Evolutionary conservation across 2,797 vertebrate species (phyloP), one percentile per base, ranked within the genome.

Genomic region (Nannoperca obscura): DNA sequence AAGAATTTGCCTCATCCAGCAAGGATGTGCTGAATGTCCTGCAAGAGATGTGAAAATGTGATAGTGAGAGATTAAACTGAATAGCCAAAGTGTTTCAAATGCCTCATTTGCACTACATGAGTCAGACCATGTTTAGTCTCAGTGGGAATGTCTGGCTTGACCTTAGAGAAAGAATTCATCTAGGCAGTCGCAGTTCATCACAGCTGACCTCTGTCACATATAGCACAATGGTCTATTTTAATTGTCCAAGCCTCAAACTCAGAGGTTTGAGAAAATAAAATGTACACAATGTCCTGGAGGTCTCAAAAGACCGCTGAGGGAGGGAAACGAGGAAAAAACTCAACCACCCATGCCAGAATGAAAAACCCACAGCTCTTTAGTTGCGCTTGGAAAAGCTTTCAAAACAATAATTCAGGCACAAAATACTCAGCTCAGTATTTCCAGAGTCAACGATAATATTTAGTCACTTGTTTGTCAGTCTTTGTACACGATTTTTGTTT

Each of bases 21-120:
- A 85, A 89, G 78, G 92, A 90, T 81, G 85, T 88, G 86, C 72
- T 83, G 86, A 88, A 90, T 76, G 91, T 87, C 89, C 87, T 60
- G 78, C 77, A 75, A 73, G 85, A 92, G 93, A 93, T 93, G 82
- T 84, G 81, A 85, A 77, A 85, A 76, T 13, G 68, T 90, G 94
- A 95, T 94, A 84, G 71, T 24, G 64, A 30, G 79, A 87, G 71
- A 91, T 87, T 85, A 88, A 87, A 70, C 85, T 92, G 92, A 94
- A 94, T 92, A 86, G 89, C 76, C 69, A 67, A 83, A 89, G 85
- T 92, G 91, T 93, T 91, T 93, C 88, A 87, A 87, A 93, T 87
- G 90, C 89, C 92, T 92, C 91, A 91, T 94, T 94, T 93, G 92
- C 93, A 92, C 89, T 76, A 90, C 86, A 89, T 88, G 91, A 92